Conservation (phyloP, 2,113 vertebrate species). For the Condylura cristata region DNA sequence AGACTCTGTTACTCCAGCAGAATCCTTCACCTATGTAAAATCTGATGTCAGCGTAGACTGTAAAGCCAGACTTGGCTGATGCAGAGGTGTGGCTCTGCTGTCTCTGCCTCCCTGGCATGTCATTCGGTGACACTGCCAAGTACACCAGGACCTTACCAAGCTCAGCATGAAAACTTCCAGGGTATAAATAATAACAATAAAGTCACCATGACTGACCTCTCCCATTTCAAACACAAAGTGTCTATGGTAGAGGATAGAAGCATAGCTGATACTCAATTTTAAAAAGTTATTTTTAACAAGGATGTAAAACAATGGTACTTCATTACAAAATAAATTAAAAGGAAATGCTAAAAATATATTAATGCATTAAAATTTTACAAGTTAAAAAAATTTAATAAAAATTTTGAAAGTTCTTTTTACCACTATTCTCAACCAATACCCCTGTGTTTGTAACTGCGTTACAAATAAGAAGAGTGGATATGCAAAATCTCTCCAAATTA, state of each 20-base stretch:
- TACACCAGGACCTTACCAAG: background rate
- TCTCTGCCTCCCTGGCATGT: background rate
- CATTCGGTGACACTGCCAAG: background rate
- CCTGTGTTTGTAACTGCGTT: background rate
- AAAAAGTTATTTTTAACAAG: background rate
- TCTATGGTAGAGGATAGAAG: background rate
- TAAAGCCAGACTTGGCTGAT: background rate
- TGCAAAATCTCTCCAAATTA: background rate
- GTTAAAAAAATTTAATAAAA: no score
- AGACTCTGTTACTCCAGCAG: background rate
- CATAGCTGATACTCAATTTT: background rate
- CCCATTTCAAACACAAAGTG: background rate
- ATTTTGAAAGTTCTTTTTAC: background rate
- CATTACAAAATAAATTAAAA: no score
- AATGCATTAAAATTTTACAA: no score
- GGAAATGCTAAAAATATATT: no score
- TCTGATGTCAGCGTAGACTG: background rate
- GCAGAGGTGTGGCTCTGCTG: background rate
- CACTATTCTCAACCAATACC: background rate
- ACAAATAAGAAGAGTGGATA: background rate
- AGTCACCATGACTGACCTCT: background rate
- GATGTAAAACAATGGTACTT: no score
- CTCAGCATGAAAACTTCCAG: background rate
- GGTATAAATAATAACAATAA: background rate
- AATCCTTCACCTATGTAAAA: background rate